Evolutionary conservation across 2,113 vertebrate species (phyloP).

Genomic region (Falco punctatus): DNA sequence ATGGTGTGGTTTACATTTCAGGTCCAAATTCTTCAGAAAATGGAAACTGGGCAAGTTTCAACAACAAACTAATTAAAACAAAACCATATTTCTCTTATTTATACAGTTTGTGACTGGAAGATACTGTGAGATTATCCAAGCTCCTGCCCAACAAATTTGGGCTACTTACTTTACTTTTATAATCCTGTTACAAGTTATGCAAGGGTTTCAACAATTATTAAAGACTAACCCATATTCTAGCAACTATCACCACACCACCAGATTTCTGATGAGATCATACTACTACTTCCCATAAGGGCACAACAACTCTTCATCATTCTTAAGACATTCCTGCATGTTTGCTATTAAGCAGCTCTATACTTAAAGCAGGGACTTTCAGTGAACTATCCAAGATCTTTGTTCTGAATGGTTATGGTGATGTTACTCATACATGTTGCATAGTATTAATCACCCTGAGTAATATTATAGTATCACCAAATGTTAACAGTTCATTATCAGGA

Average conservation of each 20-base stretch:
- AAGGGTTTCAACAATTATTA: neutral
- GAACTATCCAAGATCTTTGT: neutral
- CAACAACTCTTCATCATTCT: neutral
- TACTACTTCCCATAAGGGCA: neutral
- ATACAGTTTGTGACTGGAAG: neutral
- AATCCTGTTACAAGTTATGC: neutral
- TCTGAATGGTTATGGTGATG: neutral
- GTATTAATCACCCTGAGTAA: neutral
- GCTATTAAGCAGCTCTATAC: neutral
- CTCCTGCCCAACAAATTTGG: neutral
- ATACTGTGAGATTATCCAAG: neutral
- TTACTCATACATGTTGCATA: neutral
- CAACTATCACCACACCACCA: neutral
- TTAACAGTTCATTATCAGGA: neutral
- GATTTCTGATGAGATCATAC: neutral
- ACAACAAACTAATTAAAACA: neutral
- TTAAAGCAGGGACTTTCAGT: neutral
- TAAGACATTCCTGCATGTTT: neutral
- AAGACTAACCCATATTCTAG: neutral
- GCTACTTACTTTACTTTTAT: neutral
- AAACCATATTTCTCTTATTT: neutral
- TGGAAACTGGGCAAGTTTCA: neutral
- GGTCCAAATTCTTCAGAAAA: neutral
- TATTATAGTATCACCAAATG: neutral
- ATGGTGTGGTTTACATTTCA: neutral